Conservation (phyloP, 2,888 invertebrate species). For the Eudemis profundana region DNA sequence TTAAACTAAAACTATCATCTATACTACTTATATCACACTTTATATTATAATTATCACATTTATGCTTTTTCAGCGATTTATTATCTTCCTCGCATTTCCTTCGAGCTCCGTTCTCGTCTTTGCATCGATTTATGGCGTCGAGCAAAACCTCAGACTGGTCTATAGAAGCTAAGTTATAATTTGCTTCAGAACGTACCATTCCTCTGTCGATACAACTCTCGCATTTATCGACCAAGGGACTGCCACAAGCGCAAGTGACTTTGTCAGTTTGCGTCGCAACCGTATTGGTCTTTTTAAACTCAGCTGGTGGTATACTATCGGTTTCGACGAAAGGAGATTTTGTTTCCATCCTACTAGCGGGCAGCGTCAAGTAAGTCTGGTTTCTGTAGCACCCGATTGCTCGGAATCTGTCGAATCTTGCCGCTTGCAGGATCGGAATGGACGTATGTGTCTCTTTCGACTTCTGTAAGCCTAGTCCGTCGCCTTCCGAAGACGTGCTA, state of each 20-base stretch:
- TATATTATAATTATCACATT: slow-evolving; percentile 79
- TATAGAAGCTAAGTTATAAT: slow-evolving; percentile 67
- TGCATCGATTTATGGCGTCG: slow-evolving; percentile 83
- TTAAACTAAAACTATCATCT: slow-evolving; percentile 54
- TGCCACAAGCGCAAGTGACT: slow-evolving; percentile 70
- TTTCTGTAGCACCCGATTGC: slow-evolving; percentile 80
- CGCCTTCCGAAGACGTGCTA: slow-evolving; percentile 78
- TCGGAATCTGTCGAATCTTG: slow-evolving; percentile 77
- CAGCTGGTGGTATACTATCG: slow-evolving; percentile 61
- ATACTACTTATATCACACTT: slow-evolving; percentile 68
- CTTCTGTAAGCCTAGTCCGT: slow-evolving; percentile 52
- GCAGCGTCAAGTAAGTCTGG: slow-evolving; percentile 77
- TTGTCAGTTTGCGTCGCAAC: slow-evolving; percentile 78
- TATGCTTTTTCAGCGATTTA: slow-evolving; percentile 74
- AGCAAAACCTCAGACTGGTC: slow-evolving; percentile 83
- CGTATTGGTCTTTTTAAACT: slow-evolving; percentile 69
- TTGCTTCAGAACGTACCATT: slow-evolving; percentile 77
- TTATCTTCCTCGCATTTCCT: slow-evolving; percentile 66
- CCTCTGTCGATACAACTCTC: slow-evolving; percentile 58
- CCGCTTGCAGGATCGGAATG: slow-evolving; percentile 80
- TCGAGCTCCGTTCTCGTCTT: slow-evolving; percentile 59
- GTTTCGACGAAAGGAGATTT: slow-evolving; percentile 73
- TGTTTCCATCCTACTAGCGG: slow-evolving; percentile 72
- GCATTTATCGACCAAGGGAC: slow-evolving; percentile 61
- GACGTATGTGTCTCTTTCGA: slow-evolving; percentile 74